Base-by-base conservation (phyloP, 2,888 invertebrate genomes). In the Lepidocyrtoides sp. region DNA sequence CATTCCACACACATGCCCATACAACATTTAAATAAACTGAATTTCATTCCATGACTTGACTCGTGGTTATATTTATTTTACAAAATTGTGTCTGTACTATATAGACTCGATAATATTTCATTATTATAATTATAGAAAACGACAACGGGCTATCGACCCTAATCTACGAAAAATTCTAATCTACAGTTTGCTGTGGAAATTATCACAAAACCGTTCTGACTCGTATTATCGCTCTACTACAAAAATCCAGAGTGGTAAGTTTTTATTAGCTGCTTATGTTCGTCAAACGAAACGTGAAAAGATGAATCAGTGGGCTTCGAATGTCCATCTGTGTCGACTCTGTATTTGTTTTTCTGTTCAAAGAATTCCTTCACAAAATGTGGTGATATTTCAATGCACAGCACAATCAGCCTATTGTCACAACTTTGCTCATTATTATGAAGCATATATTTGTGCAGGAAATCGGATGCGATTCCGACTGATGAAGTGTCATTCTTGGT, bases 381-480 rank as follows among this genome's bases (percentile, higher is more conserved):
- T 7, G 83, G 84, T 5, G 85, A 75, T 36, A 92, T 26, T 96
- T 99, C 98, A 94, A 99, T 97, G 95, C 99, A 99, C 17, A 99
- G 96, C 81, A 99, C 97, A 93, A 97, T 97, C 95, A 99, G 97
- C 94, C 97, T 97, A 95, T 97, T 98, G 96, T 97, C 97, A 96
- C 99, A 99, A 57, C 97, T 96, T 95, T 97, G 97, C 93, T 97
- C 97, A 94, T 97, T 96, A 95, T 98, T 97, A 91, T 97, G 97
- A 82, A 98, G 96, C 91, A 98, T 96, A 95, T 97, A 97, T 94
- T 97, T 97, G 95, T 94, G 95, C 83, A 97, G 96, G 54, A 99
- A 96, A 2, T 97, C 97, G 81, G 98, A 98, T n/a, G 97, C 99
- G 94, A 98, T 96, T 0, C 98, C 99, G 83, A 96, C 96, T 94